Conservation (phyloP, 2,797 vertebrate species). For the Pangasius krempfi region DNA sequence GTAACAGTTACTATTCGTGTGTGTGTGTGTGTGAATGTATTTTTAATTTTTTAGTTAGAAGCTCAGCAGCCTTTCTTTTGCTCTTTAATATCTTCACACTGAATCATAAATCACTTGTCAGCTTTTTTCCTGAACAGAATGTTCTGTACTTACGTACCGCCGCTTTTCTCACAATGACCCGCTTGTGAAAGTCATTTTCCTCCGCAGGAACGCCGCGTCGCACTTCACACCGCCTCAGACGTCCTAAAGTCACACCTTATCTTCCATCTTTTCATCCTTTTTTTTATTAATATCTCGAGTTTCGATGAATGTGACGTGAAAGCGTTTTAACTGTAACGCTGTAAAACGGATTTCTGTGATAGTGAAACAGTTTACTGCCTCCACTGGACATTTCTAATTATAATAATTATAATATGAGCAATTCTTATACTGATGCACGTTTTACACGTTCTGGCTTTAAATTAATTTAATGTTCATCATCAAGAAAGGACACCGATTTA, state of each 20-base stretch:
- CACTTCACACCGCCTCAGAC: not conserved
- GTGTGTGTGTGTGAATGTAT: too few species aligned
- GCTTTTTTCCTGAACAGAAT: not conserved
- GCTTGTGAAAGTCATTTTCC: not conserved
- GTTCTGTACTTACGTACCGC: not conserved
- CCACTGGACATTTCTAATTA: not conserved
- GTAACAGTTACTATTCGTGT: too few species aligned
- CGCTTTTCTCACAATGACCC: not conserved
- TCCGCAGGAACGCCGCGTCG: not conserved
- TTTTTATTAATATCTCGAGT: too few species aligned
- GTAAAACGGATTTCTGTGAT: not conserved
- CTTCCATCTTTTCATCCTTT: not conserved
- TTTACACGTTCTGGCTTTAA: not conserved
- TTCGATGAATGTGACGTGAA: too few species aligned
- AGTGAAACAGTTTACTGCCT: not conserved
- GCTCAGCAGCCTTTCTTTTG: not conserved
- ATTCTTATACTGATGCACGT: not conserved
- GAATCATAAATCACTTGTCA: not conserved
- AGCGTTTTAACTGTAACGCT: not conserved
- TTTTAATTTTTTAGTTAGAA: not conserved
- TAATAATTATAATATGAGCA: not conserved
- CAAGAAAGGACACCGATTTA: not conserved
- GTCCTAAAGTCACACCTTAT: not conserved
- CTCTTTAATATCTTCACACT: not conserved
- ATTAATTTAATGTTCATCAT: not conserved